Evolutionary conservation across 1,140 invertebrate genomes (phyloP), one percentile per base, ranked within the genome.

Genomic region (Drosophila willistoni): DNA sequence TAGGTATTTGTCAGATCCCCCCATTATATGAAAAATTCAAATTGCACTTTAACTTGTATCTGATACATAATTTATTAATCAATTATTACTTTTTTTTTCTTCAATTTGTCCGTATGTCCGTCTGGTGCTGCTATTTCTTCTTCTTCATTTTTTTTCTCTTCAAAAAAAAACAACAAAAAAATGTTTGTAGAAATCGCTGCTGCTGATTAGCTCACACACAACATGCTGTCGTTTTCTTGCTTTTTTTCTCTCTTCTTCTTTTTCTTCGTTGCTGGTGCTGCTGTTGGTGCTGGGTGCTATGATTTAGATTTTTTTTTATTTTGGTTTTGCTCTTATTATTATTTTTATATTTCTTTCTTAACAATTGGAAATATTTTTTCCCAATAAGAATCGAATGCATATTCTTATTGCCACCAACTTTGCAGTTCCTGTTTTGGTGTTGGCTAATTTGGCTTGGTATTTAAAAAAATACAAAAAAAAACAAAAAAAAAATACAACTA

Each of bases 181-280:
- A 70, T 73, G 68, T 75, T 73, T 73, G 71, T 65, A 73, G 62
- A 73, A 73, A 73, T 73, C 62, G 71, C 66, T 68, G 70, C 57
- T 68, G 70, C 57, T 73, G 71, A 73, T 73, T 73, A 73, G 66
- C 66, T 73, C 71, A 68, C 67, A 68, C 71, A 68, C 67, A 68
- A 71, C 64, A 68, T 65, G 63, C 68, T 67, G 55, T 67, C 54
- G 25, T 44, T 34, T 57, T 56, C 25, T 57, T 57, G 19, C 54
- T 66, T 25, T 36, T 66, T 39, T 44, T 47, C 34, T 44, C 44
- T 64, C 13, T 29, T 64, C 29, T 22, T 54, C 19, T 41, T 47
- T 36, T 36, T 36, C 34, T 36, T 12, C 47, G 5, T 34, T 64
- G 63, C 47, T 36, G 42, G 41, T 63, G 25, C 44, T 51, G 44